Percentiles rank a stretch among this genome's conserved stretches.
Evolutionary conservation across 2,113 vertebrate species (phyloP).

Genomic region (Clinocottus analis): DNA sequence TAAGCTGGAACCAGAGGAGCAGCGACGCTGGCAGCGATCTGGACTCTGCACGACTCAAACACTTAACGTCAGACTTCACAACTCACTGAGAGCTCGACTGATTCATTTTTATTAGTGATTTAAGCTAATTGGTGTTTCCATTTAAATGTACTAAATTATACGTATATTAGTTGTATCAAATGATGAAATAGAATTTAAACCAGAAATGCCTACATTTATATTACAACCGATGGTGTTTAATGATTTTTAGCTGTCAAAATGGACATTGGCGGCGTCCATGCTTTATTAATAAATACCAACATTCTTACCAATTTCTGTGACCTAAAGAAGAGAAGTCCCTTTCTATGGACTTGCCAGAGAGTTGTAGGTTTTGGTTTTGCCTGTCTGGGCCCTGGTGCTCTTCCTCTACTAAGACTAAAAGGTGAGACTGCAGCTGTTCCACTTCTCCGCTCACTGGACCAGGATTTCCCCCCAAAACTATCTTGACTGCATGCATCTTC

Average conservation of each 20-base stretch:
- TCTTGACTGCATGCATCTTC: conserved; percentile 64
- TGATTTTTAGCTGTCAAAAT: not conserved
- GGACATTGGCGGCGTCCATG: not conserved
- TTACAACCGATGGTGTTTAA: not conserved
- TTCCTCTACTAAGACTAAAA: conserved; percentile 22
- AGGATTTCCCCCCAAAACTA: conserved; percentile 11
- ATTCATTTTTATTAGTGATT: not conserved
- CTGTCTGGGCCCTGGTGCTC: conserved; percentile 56
- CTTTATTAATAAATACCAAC: not conserved
- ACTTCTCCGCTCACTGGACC: not conserved
- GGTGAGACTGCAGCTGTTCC: conserved; percentile 45
- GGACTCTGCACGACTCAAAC: conserved; percentile 3
- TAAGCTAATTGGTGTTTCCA: not conserved
- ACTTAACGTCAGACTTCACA: not conserved
- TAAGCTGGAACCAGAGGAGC: no score
- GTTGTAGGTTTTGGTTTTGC: conserved; percentile 62
- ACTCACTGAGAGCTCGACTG: not conserved
- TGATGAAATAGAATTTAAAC: not conserved
- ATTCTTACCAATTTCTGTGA: not conserved
- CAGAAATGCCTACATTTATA: not conserved
- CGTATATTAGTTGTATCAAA: no score
- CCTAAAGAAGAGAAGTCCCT: not conserved
- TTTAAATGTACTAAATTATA: not conserved
- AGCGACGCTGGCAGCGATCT: not conserved
- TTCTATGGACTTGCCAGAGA: conserved; percentile 32